These are phyloP conservation scores for Tortrix viridana DNA, from an alignment of 2,888 invertebrate genomes.

Conservation along the genomic window DNA sequence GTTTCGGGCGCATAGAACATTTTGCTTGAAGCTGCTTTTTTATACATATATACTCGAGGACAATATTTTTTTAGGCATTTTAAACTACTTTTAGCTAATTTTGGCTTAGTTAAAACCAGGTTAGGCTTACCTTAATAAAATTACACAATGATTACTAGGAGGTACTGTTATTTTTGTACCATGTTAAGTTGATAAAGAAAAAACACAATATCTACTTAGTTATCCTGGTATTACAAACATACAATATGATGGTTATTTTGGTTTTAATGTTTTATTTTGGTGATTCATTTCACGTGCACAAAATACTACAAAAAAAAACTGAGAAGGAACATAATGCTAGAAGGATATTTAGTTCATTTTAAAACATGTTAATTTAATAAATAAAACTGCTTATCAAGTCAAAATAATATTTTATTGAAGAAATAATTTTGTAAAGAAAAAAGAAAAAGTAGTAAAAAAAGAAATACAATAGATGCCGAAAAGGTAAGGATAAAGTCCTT, in stretches of 20 bases:
- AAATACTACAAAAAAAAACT: no score
- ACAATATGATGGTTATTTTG: no score
- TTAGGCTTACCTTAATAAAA: not conserved
- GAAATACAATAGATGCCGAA: no score
- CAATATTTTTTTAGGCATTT: not conserved
- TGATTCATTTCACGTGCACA: no score
- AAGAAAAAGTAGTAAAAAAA: not conserved
- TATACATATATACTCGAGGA: no score
- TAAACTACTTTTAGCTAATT: not conserved
- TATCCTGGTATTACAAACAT: no score
- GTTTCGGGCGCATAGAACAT: not conserved
- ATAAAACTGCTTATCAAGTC: conserved; percentile 1
- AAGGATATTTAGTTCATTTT: not conserved
- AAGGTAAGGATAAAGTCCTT: no score
- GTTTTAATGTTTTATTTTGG: no score
- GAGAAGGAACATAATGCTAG: no score
- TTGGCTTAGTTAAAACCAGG: not conserved
- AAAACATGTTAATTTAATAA: not conserved
- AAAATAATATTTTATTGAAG: not conserved
- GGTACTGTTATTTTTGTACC: not conserved
- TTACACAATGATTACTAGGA: not conserved
- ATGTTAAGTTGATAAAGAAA: no score
- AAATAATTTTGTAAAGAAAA: not conserved
- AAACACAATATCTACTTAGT: no score
- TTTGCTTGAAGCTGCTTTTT: not conserved